Percentiles rank a stretch among this genome's conserved stretches.
These are phyloP conservation scores for Apogon hyalosoma DNA, from an alignment of 2,797 vertebrate species.

Conservation along the genomic window DNA sequence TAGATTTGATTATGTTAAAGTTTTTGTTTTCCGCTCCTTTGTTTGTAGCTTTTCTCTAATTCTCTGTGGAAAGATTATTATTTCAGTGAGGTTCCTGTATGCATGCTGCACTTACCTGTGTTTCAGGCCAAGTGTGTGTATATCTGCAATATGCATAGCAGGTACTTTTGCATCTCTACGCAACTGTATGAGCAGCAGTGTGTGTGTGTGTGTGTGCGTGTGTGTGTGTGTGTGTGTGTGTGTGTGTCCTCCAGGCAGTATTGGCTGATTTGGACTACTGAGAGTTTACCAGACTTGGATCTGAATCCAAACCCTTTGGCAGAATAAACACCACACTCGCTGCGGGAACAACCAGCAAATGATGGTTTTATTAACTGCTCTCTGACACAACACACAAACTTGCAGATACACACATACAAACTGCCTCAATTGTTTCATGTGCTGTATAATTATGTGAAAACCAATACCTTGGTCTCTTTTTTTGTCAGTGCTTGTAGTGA, in stretches of 20 bases:
- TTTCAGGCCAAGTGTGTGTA: too few relatives aligned
- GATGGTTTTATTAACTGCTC: conserved; percentile 37
- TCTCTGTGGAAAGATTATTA: too few relatives aligned
- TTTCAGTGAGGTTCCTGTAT: too few relatives aligned
- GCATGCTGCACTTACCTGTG: neutral
- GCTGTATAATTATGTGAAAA: conserved; percentile 30
- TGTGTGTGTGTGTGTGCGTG: neutral
- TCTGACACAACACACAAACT: conserved; percentile 20
- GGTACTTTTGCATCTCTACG: neutral
- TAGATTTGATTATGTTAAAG: too few relatives aligned
- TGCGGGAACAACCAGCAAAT: conserved; percentile 28
- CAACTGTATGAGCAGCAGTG: neutral
- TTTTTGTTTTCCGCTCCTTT: too few relatives aligned
- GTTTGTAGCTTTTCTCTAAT: too few relatives aligned
- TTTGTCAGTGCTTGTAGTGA: neutral
- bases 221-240: neutral
- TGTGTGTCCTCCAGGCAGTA: conserved; percentile 13
- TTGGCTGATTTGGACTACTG: conserved; percentile 20
- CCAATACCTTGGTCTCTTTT: neutral
- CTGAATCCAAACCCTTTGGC: conserved; percentile 36
- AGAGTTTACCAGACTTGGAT: conserved; percentile 22
- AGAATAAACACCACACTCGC: conserved; percentile 18
- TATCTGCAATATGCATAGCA: too few relatives aligned
- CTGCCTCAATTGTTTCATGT: conserved; percentile 16
- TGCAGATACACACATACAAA: conserved; percentile 10